Base-by-base conservation (phyloP, 35 echinoderm and acorn worm species). In the Ophioderma brevispina region DNA sequence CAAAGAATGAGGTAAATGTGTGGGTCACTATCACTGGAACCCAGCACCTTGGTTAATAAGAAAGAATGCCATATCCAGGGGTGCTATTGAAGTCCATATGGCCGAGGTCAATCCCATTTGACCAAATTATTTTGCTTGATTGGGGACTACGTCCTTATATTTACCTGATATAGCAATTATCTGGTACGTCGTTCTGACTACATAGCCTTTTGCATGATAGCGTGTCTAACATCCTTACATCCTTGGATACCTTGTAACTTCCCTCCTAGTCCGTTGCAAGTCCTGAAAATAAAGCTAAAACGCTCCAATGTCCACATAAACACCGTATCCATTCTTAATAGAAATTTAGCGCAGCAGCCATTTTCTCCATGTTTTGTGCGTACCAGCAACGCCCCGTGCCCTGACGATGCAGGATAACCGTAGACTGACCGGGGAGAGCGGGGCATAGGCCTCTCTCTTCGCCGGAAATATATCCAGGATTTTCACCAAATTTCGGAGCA, bases 151-250 rank as follows among this genome's bases (percentile, higher is more conserved):
- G n/a, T n/a, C n/a, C n/a, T n/a, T n/a, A n/a, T 46, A 70, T 70
- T 84, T 90, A 90, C 89, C 80, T 75, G 89, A 40, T 35, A 90
- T 82, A 33, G 80, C 89, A 83, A 56, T 76, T 41, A 25, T 33
- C 40, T 0, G 89, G 80, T 3, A 90, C 89, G 19, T 90, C 89
- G 46, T 90, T 90, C 64, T 49, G 56, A 36, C 89, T 90, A 77
- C 83, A 90, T n/a, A n/a, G 82, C 89, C 89, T 82, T 90, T 90
- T 41, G 82, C 80, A 23, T 56, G 36, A 90, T 90, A 90, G 89
- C 89, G 21, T 84, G 50, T 41, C 80, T 77, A 33, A 81, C 80
- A 25, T 90, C 89, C 39, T 80, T 82, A 75, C 89, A 90, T 77
- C 85, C 85, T 64, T 85, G 52, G 10, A 70, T 70, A 15, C 59